Evolutionary conservation across 2,888 invertebrate species (phyloP), one percentile per base, ranked within the genome.

Genomic region (Laspeyria flexula): DNA sequence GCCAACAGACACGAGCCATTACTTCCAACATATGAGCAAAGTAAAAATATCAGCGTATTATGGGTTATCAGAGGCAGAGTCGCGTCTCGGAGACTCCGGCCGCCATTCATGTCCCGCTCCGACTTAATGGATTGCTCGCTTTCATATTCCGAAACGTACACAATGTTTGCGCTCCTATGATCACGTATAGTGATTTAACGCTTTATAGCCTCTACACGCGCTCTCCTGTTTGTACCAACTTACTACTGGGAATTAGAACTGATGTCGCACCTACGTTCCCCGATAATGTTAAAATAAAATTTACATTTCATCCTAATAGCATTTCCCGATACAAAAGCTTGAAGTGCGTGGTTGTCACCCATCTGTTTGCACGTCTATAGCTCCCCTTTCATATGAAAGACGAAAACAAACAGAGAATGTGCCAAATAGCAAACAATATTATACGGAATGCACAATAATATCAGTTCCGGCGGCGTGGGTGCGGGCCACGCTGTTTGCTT

Each of bases 391-490:
- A 88, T 90, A 91, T 88, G 86, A 88, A 85, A 90, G 90, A 79
- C 90, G 89, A 91, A 87, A 90, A 90, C 91, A 91, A 92, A 92
- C 87, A 92, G 81, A 78, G 90, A 91, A 92, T 91, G 92, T 92
- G 92, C 87, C 90, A 92, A 92, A 90, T 87, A 92, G 91, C 90
- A 92, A 92, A 92, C 92, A 92, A 92, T 92, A 92, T 92, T 92
- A 92, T 92, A 90, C 92, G 90, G 91, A 90, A 92, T 92, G 91
- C 92, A 92, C 92, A 92, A 92, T 92, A 92, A 92, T 92, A 92
- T 91, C 89, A 90, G 90, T 91, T 90, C 92, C 91, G 90, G 81
- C 77, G 69, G 81, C 79, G 82, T 82, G 86, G 85, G 85, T 80
- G 81, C 74, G 83, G 69, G 67, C 49, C 65, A 64, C 68, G 77